Percentiles rank a stretch among this genome's conserved stretches.
phyloP scores from a whole-genome alignment of 2,888 invertebrate species.

The Antheraea assamensis region DNA sequence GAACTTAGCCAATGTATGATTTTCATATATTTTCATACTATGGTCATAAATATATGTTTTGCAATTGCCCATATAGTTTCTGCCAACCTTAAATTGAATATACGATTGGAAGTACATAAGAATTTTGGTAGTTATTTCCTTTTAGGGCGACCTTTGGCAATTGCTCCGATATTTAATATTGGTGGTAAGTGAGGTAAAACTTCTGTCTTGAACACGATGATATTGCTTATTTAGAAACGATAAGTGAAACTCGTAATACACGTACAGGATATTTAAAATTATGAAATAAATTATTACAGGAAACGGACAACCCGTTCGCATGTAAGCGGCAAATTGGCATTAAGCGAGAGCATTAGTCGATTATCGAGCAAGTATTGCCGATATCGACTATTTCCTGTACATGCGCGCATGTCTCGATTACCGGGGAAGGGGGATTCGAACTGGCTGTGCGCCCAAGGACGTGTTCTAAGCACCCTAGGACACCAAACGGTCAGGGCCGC shows the following conservation, averaged over 20 bases:
- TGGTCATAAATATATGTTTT: too few species aligned
- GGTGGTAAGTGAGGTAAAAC: neutral
- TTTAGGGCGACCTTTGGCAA: neutral
- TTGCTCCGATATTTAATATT: neutral
- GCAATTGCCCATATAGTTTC: too few species aligned
- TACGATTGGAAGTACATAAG: neutral
- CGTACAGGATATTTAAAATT: slow-evolving; percentile 6
- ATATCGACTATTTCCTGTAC: slow-evolving; percentile 62
- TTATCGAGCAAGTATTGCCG: slow-evolving; percentile 57
- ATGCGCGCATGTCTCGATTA: slow-evolving; percentile 44
- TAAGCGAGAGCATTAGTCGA: slow-evolving; percentile 33
- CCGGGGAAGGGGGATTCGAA: slow-evolving; percentile 30
- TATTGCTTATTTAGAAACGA: neutral
- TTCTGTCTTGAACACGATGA: neutral
- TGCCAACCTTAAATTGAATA: too few species aligned
- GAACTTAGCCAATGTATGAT: neutral
- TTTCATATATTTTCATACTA: neutral
- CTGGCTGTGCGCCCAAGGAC: slow-evolving; percentile 74
- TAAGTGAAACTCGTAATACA: neutral
- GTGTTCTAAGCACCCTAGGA: slow-evolving; percentile 66
- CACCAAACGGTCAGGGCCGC: slow-evolving; percentile 64
- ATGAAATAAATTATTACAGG: slow-evolving; percentile 22
- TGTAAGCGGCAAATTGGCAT: slow-evolving; percentile 35
- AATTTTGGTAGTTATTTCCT: neutral
- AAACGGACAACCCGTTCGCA: slow-evolving; percentile 34